phyloP scores from a whole-genome alignment of 2,888 invertebrate genomes.

The Hymenopus coronatus region DNA sequence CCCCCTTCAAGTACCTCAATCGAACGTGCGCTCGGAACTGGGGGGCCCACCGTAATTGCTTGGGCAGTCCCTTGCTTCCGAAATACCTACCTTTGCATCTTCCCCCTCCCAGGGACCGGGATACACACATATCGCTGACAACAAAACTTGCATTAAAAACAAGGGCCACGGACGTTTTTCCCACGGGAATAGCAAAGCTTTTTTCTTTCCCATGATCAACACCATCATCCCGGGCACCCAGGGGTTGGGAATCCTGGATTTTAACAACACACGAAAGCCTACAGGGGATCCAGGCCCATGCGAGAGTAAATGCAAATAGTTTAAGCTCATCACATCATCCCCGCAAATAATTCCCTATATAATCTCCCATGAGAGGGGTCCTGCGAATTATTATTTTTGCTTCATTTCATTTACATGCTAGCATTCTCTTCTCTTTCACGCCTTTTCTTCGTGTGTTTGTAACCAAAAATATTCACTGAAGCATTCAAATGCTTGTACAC shows the following conservation, averaged over 20 bases:
- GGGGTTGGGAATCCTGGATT: background rate
- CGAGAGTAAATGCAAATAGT: background rate
- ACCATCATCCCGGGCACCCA: background rate
- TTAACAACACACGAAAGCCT: background rate
- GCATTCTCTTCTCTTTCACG: background rate
- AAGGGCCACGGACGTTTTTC: background rate
- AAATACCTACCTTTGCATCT: background rate
- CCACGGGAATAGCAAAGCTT: background rate
- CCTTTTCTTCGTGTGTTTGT: background rate
- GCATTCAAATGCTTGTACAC: background rate
- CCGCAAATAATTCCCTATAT: background rate
- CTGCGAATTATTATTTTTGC: background rate
- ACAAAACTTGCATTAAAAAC: background rate
- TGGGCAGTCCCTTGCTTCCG: background rate
- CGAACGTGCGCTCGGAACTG: background rate
- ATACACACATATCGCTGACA: background rate
- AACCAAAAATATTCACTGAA: background rate
- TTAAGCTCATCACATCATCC: background rate
- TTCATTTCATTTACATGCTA: background rate
- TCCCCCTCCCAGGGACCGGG: background rate
- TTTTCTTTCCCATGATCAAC: background rate
- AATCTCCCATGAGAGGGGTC: background rate
- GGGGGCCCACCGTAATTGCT: background rate
- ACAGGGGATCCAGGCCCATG: background rate
- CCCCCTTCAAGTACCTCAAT: background rate